Base-by-base conservation (phyloP, 1,140 invertebrate species). In the Pectinophora gossypiella region DNA sequence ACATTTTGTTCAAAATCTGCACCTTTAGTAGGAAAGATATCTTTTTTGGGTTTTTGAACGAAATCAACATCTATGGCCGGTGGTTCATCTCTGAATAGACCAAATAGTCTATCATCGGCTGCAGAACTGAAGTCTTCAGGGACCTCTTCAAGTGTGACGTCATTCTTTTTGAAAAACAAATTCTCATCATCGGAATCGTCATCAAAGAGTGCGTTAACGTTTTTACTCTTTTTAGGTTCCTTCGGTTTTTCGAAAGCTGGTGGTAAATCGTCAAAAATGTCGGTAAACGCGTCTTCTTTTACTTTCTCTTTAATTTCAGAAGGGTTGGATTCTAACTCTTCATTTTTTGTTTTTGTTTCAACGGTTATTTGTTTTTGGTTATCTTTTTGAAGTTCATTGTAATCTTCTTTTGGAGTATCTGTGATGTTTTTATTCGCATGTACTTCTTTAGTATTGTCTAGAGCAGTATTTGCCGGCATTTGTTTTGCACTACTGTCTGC, bases 181-280 rank as follows among this genome's bases (percentile, higher is more conserved):
- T 68, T 60, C 54, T 87, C 81, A 45, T 86, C 83, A 48, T 86
- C 81, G 0, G 84, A 87, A 59, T 87, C 84, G 46, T 87, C 84
- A 48, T 82, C 84, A 23, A 85, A 87, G 9, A 87, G 52, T 0
- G 82, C 84, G 20, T 87, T 85, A 0, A 84, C 61, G 27, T 87
- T 87, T 72, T 83, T 76, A 58, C 77, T 81, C 35, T 61, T 78
- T 50, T 87, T 85, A 2, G 76, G 62, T 63, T 85, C 79, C 57
- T 68, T 73, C 1, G 78, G 66, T 54, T 80, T 82, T 63, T 82
- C 75, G 47, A 85, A 84, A 19, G 45, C 66, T 10, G 81, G 81
- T 7, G 82, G 80, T 46, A 32, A 19, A 36, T 85, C 74, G n/a
- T 48, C 64, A 40, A 81, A 68, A 51, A 82, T 74, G 44, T 83